These are phyloP conservation scores for Agriopis aurantiaria DNA, from an alignment of 2,888 invertebrate species.

Conservation along the genomic window DNA sequence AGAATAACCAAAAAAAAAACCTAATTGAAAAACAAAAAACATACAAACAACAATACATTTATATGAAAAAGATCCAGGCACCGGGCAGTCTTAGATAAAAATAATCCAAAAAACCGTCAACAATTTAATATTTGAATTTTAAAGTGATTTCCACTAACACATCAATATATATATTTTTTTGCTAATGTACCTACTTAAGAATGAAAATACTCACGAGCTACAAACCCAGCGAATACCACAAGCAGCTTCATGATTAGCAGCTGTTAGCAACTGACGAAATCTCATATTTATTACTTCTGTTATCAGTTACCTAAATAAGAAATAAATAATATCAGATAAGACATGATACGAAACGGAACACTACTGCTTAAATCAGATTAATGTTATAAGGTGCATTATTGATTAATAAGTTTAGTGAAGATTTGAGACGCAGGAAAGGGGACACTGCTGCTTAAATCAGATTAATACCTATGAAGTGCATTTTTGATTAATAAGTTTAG, in stretches of 20 bases:
- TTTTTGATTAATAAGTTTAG: not conserved
- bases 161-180: not conserved
- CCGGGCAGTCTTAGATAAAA: no score
- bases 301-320: conserved; percentile 17
- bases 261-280: conserved; percentile 4
- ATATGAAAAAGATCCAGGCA: no score
- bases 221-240: conserved; percentile 52
- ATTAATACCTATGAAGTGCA: not conserved
- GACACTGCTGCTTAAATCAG: no score
- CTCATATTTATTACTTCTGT: conserved; percentile 18
- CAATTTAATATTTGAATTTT: no score
- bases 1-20: no score
- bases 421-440: not conserved
- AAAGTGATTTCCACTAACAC: no score
- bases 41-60: no score
- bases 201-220: conserved; percentile 53
- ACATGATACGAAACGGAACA: conserved; percentile 4
- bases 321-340: conserved; percentile 9
- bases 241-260: conserved; percentile 56
- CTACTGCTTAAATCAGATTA: not conserved
- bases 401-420: not conserved
- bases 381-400: not conserved
- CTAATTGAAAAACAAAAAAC: no score
- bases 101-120: no score
- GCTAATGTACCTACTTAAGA: not conserved